phyloP scores from a whole-genome alignment of 2,888 invertebrate species.

The Plemyria rubiginata region DNA sequence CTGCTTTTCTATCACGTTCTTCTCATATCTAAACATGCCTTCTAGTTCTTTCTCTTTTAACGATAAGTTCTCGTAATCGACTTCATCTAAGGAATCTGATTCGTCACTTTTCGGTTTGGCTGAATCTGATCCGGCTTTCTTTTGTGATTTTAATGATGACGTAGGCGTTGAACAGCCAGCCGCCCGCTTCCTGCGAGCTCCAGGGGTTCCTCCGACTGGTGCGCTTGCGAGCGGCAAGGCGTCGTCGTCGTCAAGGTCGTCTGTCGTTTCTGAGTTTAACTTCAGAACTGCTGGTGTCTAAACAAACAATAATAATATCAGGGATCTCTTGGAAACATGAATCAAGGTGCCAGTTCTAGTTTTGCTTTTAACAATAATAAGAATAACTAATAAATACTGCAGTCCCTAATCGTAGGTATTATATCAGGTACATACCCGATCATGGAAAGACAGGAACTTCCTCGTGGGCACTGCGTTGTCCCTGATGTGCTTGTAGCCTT shows the following conservation, averaged over 20 bases:
- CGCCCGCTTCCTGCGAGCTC: slow-evolving; percentile 18
- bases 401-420: too few species aligned
- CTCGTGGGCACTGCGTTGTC: slow-evolving; percentile 20
- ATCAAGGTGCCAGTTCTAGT: too few species aligned
- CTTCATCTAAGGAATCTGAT: background rate
- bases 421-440: slow-evolving; percentile 4
- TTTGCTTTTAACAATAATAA: too few species aligned
- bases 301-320: slow-evolving; percentile 8
- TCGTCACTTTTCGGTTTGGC: background rate
- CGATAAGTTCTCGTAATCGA: slow-evolving; percentile 5
- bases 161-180: background rate
- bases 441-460: slow-evolving; percentile 23
- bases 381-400: too few species aligned
- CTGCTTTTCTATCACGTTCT: slow-evolving; percentile 18
- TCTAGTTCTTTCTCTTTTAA: slow-evolving; percentile 10
- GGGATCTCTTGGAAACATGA: too few species aligned
- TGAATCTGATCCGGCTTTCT: background rate
- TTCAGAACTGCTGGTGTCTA: slow-evolving; percentile 9
- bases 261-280: slow-evolving; percentile 5
- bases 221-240: slow-evolving; percentile 1
- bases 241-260: slow-evolving; percentile 12
- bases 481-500: slow-evolving; percentile 18
- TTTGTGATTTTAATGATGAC: slow-evolving; percentile 3
- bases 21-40: slow-evolving; percentile 21
- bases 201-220: slow-evolving; percentile 13